Conservation (phyloP, 1,140 invertebrate species). For the Drosophila mayri region DNA sequence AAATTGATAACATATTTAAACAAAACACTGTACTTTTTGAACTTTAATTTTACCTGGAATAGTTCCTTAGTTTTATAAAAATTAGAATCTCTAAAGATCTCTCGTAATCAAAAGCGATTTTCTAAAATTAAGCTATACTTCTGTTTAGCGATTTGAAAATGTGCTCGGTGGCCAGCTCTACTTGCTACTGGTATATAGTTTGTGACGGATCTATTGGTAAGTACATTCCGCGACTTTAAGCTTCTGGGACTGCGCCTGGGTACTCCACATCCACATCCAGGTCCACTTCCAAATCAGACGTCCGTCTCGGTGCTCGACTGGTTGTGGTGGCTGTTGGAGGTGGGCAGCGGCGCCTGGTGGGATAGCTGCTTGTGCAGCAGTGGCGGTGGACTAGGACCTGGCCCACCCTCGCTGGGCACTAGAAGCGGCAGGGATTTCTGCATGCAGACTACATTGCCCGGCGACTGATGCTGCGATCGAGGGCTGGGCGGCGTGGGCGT, state of each 20-base stretch:
- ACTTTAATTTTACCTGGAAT: background rate
- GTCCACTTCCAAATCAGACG: slow-evolving; percentile 48
- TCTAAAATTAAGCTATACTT: background rate
- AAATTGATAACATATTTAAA: background rate
- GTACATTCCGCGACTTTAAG: slow-evolving; percentile 28
- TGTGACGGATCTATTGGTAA: slow-evolving; percentile 46
- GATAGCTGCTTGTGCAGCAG: slow-evolving; percentile 66
- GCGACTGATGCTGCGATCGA: slow-evolving; percentile 66
- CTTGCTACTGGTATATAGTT: slow-evolving; percentile 25
- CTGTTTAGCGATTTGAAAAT: background rate
- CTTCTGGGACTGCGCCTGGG: slow-evolving; percentile 9
- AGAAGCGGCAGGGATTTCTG: slow-evolving; percentile 53
- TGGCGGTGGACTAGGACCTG: slow-evolving; percentile 26
- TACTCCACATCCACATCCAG: background rate
- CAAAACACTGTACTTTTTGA: background rate
- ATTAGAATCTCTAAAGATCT: background rate
- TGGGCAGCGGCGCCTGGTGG: slow-evolving; percentile 59
- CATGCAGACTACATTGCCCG: slow-evolving; percentile 32
- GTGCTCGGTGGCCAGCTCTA: slow-evolving; percentile 15
- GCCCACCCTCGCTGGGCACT: slow-evolving; percentile 33
- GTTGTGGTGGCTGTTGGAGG: slow-evolving; percentile 42
- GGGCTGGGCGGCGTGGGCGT: slow-evolving; percentile 75
- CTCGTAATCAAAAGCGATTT: slow-evolving; percentile 10
- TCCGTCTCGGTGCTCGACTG: slow-evolving; percentile 70
- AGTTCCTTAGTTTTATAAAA: background rate